Conservation (phyloP, 2,888 invertebrate species). For the Diaprepes abbreviatus region DNA sequence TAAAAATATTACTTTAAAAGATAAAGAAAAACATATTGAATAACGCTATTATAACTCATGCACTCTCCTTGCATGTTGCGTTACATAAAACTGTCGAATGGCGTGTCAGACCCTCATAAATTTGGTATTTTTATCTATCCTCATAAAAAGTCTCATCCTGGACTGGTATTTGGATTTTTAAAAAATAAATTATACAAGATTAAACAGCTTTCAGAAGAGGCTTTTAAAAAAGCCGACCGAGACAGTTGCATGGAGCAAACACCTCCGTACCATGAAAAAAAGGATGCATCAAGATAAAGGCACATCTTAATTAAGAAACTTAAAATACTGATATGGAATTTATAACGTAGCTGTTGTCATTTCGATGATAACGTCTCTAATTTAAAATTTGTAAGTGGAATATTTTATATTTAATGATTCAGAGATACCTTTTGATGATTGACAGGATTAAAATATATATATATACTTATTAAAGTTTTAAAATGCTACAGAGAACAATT, state of each 20-base stretch:
- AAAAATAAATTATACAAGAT: constrained; percentile 42
- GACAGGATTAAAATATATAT: constrained; percentile 2
- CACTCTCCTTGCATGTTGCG: constrained; percentile 38
- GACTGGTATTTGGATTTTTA: constrained; percentile 37
- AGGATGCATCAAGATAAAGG: constrained; percentile 29
- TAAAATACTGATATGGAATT: constrained; percentile 21
- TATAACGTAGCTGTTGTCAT: constrained; percentile 26
- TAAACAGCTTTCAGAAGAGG: constrained; percentile 25
- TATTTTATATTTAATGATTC: background rate
- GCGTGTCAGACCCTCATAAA: constrained; percentile 42
- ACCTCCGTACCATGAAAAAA: constrained; percentile 22
- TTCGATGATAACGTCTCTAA: constrained; percentile 15
- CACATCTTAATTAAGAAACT: constrained; percentile 37
- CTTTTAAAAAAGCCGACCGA: constrained; percentile 18
- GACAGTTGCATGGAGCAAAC: constrained; percentile 10
- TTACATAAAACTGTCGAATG: constrained; percentile 45
- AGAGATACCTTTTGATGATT: background rate
- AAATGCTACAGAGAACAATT: too few species aligned
- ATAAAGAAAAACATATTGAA: constrained; percentile 6
- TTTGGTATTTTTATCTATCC: constrained; percentile 40
- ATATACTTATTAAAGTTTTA: background rate
- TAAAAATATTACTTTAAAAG: constrained; percentile 10
- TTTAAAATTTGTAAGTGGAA: constrained; percentile 10
- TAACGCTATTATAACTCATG: constrained; percentile 13
- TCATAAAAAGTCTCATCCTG: constrained; percentile 40